Percentiles rank a stretch among this genome's conserved stretches.
Evolutionary conservation across 1,140 invertebrate species (phyloP).

Genomic region (Lepidurus arcticus): DNA sequence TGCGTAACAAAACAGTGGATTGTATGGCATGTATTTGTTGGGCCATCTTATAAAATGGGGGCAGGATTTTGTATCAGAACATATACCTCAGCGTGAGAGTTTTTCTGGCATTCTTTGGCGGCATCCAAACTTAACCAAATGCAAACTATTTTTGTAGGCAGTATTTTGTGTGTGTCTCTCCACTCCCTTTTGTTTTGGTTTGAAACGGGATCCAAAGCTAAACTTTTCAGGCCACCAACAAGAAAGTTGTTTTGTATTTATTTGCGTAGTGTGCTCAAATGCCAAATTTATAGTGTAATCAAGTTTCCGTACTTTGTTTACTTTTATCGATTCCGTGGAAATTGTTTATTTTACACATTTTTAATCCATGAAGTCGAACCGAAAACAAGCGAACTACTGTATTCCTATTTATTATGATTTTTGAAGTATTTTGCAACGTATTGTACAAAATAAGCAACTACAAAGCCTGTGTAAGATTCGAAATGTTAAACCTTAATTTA

Average conservation of each 20-base stretch:
- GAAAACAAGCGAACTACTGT: background rate
- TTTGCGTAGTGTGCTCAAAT: background rate
- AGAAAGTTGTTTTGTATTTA: constrained; percentile 11
- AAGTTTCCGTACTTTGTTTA: background rate
- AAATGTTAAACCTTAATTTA: background rate
- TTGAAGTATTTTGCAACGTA: constrained; percentile 8
- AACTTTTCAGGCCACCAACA: background rate
- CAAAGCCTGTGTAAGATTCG: background rate
- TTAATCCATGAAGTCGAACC: background rate
- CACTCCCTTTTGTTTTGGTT: background rate
- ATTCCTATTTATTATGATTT: constrained; percentile 1
- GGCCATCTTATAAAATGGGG: background rate
- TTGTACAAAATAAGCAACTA: background rate
- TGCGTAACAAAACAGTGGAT: constrained; percentile 25
- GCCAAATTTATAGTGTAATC: constrained; percentile 12
- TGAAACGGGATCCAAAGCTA: background rate
- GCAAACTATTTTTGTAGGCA: constrained; percentile 19
- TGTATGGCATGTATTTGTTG: background rate
- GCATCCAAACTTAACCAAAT: constrained; percentile 22
- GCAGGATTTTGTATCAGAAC: background rate
- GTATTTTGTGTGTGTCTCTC: background rate
- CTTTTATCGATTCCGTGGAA: background rate
- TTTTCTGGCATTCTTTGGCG: background rate
- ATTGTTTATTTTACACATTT: background rate
- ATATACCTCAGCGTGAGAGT: constrained; percentile 3